Base-by-base conservation (phyloP, 1,140 invertebrate species). In the Macrobrachium rosenbergii region DNA sequence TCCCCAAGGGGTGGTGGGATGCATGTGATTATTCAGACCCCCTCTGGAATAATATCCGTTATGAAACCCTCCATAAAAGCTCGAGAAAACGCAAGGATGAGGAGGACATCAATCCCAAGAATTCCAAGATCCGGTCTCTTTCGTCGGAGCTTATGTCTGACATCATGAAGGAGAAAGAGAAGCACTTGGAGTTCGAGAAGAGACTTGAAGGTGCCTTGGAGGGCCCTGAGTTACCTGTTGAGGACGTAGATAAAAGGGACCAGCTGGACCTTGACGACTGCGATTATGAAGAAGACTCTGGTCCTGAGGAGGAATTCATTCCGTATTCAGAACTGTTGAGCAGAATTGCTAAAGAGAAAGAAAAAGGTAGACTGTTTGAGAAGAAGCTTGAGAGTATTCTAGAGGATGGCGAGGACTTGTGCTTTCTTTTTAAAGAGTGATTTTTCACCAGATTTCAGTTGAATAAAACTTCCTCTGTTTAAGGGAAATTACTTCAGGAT, bases 91-190 rank as follows among this genome's bases (percentile, higher is more conserved):
- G 85, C 8, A 87, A 87, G 60, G 58, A 64, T 17, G 78, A 81
- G 19, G n/a, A 52, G n/a, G n/a, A 75, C 37, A 73, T 69, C 52
- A 14, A 67, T 23, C 59, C 58, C 21, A 23, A 19, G 58, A 76
- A n/a, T 60, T 19, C 81, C 64, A 84, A 78, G 62, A 21, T 58
- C 8, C 60, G 52, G n/a, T 84, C 69, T 45, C 16, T 63, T 7
- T 76, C 64, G 19, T 80, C 87, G 0, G 16, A 81, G 45, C 73
- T 88, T 52, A 58, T 88, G 37, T 23, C 43, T 2, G 82, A 88
- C 64, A 80, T 88, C 60, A 78, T 59, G 5, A 52, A 62, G 14
- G 87, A 88, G 59, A 88, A 84, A n/a, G 58, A 67, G 16, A 88
- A 82, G 59, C 73, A 43, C 67, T 10, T 63, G 21, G 78, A 88